phyloP scores from a whole-genome alignment of 2,888 invertebrate species.

The Halocaridina rubra region DNA sequence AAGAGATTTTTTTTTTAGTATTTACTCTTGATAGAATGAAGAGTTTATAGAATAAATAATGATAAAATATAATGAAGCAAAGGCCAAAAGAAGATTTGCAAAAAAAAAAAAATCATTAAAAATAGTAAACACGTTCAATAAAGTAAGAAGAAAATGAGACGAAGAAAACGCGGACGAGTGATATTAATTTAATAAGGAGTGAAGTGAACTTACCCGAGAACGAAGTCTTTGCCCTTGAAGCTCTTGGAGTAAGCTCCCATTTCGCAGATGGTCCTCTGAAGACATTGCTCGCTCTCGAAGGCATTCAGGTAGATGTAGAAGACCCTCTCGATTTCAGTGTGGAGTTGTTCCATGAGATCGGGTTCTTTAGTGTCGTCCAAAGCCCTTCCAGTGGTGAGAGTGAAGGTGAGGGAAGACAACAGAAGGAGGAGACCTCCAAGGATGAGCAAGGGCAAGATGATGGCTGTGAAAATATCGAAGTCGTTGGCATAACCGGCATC shows the following conservation, averaged over 20 bases:
- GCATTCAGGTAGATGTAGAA: conserved; percentile 63
- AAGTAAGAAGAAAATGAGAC: too few relatives aligned
- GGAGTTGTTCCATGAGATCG: conserved; percentile 46
- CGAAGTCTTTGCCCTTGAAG: conserved; percentile 57
- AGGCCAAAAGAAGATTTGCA: too few relatives aligned
- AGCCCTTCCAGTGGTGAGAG: conserved; percentile 18
- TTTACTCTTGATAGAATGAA: too few relatives aligned
- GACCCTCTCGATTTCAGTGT: conserved; percentile 56
- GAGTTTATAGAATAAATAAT: too few relatives aligned
- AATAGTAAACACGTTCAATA: too few relatives aligned
- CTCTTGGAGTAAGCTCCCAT: conserved; percentile 57
- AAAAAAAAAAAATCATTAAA: too few relatives aligned
- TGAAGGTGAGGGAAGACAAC: conserved; percentile 49
- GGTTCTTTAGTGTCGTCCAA: not conserved
- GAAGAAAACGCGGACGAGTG: too few relatives aligned
- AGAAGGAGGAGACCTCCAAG: conserved; percentile 51
- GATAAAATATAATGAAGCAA: too few relatives aligned
- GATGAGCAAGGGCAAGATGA: conserved; percentile 59
- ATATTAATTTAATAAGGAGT: too few relatives aligned
- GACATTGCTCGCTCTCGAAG: conserved; percentile 57
- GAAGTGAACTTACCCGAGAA: conserved; percentile 42
- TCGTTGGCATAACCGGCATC: conserved; percentile 26
- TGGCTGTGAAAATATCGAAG: conserved; percentile 41
- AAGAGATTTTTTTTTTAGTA: too few relatives aligned
- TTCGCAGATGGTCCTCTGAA: conserved; percentile 59